Base-by-base conservation (phyloP, 2,888 invertebrate species). In the Notocelia uddmanniana region DNA sequence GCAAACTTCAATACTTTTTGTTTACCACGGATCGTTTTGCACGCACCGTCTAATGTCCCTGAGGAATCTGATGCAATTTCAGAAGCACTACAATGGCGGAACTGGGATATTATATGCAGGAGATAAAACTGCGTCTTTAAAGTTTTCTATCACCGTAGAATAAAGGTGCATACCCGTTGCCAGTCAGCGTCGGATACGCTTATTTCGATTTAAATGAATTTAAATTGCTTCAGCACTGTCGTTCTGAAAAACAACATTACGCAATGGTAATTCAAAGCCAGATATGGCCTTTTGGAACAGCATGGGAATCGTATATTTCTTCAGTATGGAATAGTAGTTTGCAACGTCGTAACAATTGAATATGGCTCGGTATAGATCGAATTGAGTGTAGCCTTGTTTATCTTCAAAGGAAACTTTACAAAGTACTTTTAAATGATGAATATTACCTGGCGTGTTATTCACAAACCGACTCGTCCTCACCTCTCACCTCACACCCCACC, bases 21-120 rank as follows among this genome's bases (percentile, higher is more conserved):
- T 58, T 69, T 48, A 19, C 9, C 19, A 9, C 6, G 9, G n/a
- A 18, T 9, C 45, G 19, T 54, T 37, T 48, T 41, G 18, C 23
- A 45, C 26, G 48, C 31, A 18, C 82, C 85, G 85, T 80, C 86
- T 88, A 90, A 90, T 91, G 89, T 92, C 91, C 91, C 91, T 75
- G 73, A 89, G 91, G 92, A 90, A 85, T 83, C 85, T 76, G 85
- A 81, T 85, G 90, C 92, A 90, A 91, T 92, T 92, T 91, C 87
- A 84, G 82, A 78, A 84, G 81, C 82, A 89, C 87, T 83, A 85
- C 82, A 81, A 83, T 79, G 81, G 85, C 81, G 81, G 82, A 86
- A 87, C 84, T 85, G 86, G 88, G 88, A 90, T 88, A 90, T 89
- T 90, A 86, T 86, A 84, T 87, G 80, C 81, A 83, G 83, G 83